Conservation (phyloP, 92 coral and sea anemone species). For the Nematostella vectensis region DNA sequence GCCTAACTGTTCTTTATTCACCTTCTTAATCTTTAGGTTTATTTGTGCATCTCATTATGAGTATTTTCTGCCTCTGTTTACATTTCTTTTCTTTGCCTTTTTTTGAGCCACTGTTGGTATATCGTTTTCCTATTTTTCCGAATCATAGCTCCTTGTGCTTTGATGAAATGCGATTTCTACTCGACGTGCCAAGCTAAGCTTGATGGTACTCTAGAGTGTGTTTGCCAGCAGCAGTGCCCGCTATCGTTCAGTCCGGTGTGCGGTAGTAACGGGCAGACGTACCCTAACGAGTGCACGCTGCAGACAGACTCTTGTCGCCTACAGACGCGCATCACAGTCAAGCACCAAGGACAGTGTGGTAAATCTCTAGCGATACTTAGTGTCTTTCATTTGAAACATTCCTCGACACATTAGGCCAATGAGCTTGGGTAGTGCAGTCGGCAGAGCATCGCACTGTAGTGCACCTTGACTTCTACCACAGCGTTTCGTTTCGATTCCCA, state of each 20-base stretch:
- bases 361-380: conserved; percentile 10
- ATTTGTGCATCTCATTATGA: too few relatives aligned
- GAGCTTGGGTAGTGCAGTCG: too few relatives aligned
- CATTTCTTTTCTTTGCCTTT: too few relatives aligned
- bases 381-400: too few relatives aligned
- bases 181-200: conserved; percentile 71
- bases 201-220: conserved; percentile 83
- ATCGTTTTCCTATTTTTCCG: not conserved
- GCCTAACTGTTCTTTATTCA: too few relatives aligned
- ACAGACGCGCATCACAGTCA: conserved; percentile 61
- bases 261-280: conserved; percentile 80
- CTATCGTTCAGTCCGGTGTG: conserved; percentile 80
- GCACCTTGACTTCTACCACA: too few relatives aligned
- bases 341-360: conserved; percentile 80
- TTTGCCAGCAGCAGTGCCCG: conserved; percentile 79
- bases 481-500: too few relatives aligned
- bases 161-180: conserved; percentile 71
- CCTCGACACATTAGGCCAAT: too few relatives aligned
- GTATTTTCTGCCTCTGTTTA: too few relatives aligned
- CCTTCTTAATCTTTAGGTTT: too few relatives aligned
- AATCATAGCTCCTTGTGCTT: conserved; percentile 76
- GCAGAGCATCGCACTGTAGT: too few relatives aligned
- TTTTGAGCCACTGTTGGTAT: too few relatives aligned
- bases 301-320: conserved; percentile 72
- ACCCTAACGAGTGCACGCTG: conserved; percentile 82